Conservation (phyloP, 2,113 vertebrate species). For the Hipposideros armiger region DNA sequence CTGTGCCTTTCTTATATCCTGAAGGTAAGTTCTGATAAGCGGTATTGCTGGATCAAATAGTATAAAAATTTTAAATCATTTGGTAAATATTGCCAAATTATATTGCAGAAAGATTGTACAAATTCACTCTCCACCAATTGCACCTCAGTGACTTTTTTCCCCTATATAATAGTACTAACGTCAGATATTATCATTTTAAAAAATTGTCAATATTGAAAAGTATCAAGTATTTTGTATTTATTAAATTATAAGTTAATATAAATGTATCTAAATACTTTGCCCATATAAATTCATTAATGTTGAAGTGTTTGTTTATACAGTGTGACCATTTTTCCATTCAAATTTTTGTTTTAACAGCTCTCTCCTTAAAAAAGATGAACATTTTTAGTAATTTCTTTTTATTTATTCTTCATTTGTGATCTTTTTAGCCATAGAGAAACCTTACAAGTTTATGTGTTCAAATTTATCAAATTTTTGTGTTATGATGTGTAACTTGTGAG, state of each 20-base stretch:
- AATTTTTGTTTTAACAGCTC: neutral
- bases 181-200: neutral
- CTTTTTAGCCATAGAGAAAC: neutral
- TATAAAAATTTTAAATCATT: neutral
- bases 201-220: neutral
- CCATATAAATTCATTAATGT: neutral
- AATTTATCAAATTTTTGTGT: neutral
- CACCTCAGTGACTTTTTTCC: neutral
- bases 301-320: neutral
- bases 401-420: neutral
- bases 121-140: neutral
- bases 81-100: neutral
- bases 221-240: conserved; percentile 5
- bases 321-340: neutral
- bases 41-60: neutral
- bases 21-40: neutral
- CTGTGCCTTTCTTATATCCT: neutral
- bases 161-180: neutral
- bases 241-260: neutral
- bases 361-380: neutral
- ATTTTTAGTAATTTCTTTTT: neutral
- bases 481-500: neutral
- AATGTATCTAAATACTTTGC: neutral
- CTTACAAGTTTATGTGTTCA: neutral
- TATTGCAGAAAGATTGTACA: neutral